A percentile compares a stretch with the other conserved stretches of the same genome.
Evolutionary conservation across 2,113 vertebrate species (phyloP).

Genomic region (Gasterosteus nipponicus): DNA sequence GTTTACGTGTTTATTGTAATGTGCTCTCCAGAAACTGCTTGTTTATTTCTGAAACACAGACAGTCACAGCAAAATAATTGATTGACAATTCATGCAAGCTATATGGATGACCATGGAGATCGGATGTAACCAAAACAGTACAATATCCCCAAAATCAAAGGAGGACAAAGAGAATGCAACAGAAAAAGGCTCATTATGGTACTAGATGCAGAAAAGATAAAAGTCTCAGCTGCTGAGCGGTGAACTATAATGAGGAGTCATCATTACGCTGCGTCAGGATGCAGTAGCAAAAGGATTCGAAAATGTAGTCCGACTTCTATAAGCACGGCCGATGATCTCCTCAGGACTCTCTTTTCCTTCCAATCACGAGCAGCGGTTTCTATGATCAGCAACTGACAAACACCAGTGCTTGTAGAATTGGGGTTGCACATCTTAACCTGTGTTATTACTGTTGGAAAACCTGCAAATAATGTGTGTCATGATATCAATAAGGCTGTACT

Average conservation of each 20-base stretch:
- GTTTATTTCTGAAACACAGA: constrained; percentile 27
- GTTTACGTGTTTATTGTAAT: neutral
- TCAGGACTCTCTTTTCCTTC: neutral
- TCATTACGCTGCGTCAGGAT: constrained; percentile 24
- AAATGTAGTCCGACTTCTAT: neutral
- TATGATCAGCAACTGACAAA: neutral
- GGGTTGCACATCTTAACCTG: neutral
- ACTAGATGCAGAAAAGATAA: constrained; percentile 22
- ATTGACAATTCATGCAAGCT: constrained; percentile 48
- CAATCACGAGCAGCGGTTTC: neutral
- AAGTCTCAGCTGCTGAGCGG: constrained; percentile 42
- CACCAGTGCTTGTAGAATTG: neutral
- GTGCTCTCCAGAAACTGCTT: neutral
- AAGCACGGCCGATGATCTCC: neutral
- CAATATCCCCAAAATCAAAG: neutral
- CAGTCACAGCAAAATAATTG: constrained; percentile 30
- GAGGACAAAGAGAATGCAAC: constrained; percentile 54
- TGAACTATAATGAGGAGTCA: constrained; percentile 54
- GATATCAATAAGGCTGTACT: too few relatives aligned
- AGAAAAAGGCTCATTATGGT: constrained; percentile 53
- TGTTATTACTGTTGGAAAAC: neutral
- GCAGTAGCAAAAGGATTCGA: neutral
- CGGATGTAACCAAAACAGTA: constrained; percentile 29
- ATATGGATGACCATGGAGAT: constrained; percentile 14
- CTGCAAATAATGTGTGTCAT: too few relatives aligned